A percentile compares a stretch with the other conserved stretches of the same genome.
Conservation (phyloP, 2,797 vertebrate genomes). For the Premnoplex brunnescens region DNA sequence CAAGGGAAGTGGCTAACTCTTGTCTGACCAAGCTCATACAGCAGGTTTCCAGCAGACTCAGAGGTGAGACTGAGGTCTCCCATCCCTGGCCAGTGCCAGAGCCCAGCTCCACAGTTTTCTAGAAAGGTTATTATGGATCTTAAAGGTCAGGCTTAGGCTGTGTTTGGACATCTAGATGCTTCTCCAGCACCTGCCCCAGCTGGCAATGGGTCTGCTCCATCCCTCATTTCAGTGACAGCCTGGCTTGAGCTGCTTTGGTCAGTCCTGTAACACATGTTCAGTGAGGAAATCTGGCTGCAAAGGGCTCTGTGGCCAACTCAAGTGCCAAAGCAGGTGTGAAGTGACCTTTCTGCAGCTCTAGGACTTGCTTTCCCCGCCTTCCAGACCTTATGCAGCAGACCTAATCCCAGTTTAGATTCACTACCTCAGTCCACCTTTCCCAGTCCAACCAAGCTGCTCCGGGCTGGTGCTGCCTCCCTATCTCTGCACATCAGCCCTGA, state of each 20-base stretch:
- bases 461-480: background rate
- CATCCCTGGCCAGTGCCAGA: background rate
- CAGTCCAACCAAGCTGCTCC: rapidly evolving
- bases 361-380: background rate
- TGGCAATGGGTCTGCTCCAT: background rate
- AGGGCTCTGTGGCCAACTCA: background rate
- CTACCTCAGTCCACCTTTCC: background rate
- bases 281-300: background rate
- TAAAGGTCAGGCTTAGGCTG: background rate
- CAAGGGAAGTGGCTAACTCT: background rate
- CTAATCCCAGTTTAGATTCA: background rate
- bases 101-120: background rate
- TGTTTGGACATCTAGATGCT: background rate
- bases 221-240: background rate
- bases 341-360: background rate
- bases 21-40: background rate
- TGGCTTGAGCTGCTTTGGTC: rapidly evolving
- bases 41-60: background rate
- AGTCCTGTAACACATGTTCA: rapidly evolving
- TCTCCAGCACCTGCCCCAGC: background rate
- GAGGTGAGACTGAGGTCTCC: background rate
- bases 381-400: background rate
- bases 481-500: background rate
- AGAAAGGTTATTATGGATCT: background rate
- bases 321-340: background rate